phyloP scores from a whole-genome alignment of 2,888 invertebrate species.

The Lithophane leautieri region DNA sequence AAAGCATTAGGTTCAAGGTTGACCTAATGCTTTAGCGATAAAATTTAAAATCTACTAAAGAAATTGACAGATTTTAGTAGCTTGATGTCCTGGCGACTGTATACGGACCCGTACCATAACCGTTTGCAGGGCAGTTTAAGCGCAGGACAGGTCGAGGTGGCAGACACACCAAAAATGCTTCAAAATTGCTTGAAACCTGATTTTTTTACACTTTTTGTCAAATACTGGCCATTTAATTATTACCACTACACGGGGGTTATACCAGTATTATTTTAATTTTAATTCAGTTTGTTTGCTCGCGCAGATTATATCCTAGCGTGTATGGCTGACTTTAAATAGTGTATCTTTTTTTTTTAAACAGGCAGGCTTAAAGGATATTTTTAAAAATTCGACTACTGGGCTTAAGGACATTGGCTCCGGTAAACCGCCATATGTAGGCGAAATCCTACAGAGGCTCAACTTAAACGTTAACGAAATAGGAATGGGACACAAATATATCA shows the following conservation, averaged over 20 bases:
- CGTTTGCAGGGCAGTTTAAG: neutral
- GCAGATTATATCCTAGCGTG: no score
- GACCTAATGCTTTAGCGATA: no score
- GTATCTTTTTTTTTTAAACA: conserved; percentile 1
- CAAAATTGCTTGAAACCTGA: neutral
- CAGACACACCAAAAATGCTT: neutral
- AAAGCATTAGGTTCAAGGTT: no score
- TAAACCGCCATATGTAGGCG: conserved; percentile 25
- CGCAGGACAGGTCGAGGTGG: neutral
- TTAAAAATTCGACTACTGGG: conserved; percentile 27
- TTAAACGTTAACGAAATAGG: conserved; percentile 34
- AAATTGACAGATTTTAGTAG: no score
- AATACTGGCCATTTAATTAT: neutral
- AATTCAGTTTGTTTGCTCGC: neutral
- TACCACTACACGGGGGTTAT: no score
- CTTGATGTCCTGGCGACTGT: neutral
- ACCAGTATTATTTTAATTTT: neutral
- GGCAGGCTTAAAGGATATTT: conserved; percentile 43
- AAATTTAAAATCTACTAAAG: no score
- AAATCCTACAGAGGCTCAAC: conserved; percentile 33
- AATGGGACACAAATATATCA: neutral
- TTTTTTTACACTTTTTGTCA: neutral
- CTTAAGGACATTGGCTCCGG: conserved; percentile 23
- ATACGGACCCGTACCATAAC: neutral
- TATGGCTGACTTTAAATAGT: neutral